Base-by-base conservation (phyloP, 2,113 vertebrate species). In the Ia io region DNA sequence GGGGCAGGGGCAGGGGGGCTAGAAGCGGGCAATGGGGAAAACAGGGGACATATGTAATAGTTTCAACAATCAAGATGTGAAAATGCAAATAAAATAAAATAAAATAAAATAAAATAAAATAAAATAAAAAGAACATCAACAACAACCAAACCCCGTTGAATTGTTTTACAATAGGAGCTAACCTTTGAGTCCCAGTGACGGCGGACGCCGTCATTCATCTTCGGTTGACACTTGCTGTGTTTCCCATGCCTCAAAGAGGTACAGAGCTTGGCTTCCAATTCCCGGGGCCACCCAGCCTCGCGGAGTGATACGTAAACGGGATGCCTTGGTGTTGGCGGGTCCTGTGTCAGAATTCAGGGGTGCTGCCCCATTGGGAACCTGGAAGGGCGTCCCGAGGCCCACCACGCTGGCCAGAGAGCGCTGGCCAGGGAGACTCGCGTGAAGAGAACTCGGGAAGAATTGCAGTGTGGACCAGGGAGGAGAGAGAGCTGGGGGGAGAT, bases 391-490 rank as follows among this genome's bases (percentile, higher is more conserved):
- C 89, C 70, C 71, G 83, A 94, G 95, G 92, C 84, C n/a, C 70
- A 65, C 84, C 35, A 69, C 51, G 82, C 82, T 95, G 92, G 84
- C 94, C 95, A 97, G 79, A 87, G n/a, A 76, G 56, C 78, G 76
- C 53, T 22, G 76, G 74, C 91, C 91, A 78, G 93, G 96, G 94
- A 95, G 84, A 87, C 84, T 42, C 22, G 3, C 16, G 32, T 83
- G 73, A 47, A 47, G 91, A 84, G 77, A n/a, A 23, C 37, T 77
- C 53, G 61, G 71, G 44, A 94, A 83, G 53, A 80, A 90, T 61
- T 96, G 65, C 95, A 95, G 95, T 96, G 88, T 93, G 89, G 93
- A 92, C 42, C 84, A 80, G 69, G 79, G 56, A 93, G 23, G 35
- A 87, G 47, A 88, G 84, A 93, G 87, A 84, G 80, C 80, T 85